Conservation (phyloP, 2,113 vertebrate genomes). For the Martes martes region DNA sequence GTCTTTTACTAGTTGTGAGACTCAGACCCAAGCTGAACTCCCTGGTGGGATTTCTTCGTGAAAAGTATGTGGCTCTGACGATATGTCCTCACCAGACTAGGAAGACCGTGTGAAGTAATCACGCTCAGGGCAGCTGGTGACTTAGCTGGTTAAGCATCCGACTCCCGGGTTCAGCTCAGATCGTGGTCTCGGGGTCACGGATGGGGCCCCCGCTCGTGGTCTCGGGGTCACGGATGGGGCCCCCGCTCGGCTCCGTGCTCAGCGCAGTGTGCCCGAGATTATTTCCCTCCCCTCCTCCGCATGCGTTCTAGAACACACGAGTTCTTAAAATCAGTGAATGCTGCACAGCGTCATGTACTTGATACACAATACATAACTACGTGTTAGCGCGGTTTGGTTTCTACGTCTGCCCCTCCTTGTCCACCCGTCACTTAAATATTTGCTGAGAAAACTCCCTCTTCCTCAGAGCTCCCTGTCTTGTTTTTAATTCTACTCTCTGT, state of each 20-base stretch:
- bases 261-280: too few relatives aligned
- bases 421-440: not conserved
- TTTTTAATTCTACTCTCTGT: not conserved
- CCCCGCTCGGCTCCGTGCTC: too few relatives aligned
- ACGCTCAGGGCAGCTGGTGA: too few relatives aligned
- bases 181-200: too few relatives aligned
- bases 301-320: too few relatives aligned
- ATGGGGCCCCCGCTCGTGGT: too few relatives aligned
- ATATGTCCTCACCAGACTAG: not conserved
- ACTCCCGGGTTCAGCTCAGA: too few relatives aligned
- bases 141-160: too few relatives aligned
- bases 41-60: not conserved
- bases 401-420: not conserved
- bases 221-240: too few relatives aligned
- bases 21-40: not conserved
- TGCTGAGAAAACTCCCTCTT: not conserved
- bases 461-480: not conserved
- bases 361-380: not conserved
- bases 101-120: not conserved
- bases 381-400: not conserved
- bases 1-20: not conserved
- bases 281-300: too few relatives aligned
- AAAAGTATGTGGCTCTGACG: not conserved
- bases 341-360: not conserved
- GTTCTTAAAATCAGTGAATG: not conserved